These are phyloP conservation scores for Tachysurus fulvidraco DNA, from an alignment of 2,113 vertebrate genomes.

Conservation along the genomic window DNA sequence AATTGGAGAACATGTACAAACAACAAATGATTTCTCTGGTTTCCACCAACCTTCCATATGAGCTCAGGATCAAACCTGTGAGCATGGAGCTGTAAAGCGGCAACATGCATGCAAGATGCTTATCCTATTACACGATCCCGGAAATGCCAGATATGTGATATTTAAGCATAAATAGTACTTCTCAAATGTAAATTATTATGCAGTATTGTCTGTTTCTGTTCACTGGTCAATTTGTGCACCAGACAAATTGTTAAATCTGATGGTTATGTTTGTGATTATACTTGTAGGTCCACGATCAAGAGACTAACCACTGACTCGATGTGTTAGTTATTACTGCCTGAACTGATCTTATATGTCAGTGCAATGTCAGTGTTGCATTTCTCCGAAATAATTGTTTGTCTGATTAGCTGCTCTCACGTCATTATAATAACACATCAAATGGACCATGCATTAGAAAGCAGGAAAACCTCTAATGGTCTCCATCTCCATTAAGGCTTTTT, in stretches of 20 bases:
- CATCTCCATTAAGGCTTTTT: conserved; percentile 36
- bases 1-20: not conserved
- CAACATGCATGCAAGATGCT: not conserved
- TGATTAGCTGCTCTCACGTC: not conserved
- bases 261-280: not conserved
- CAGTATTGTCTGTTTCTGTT: not conserved
- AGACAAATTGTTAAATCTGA: not conserved
- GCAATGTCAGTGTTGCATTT: not conserved
- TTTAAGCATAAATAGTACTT: not conserved
- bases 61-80: not conserved
- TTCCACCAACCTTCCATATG: not conserved
- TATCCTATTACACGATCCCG: not conserved
- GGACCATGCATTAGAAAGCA: conserved; percentile 7
- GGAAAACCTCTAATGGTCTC: conserved; percentile 23
- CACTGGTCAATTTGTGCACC: not conserved
- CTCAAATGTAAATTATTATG: not conserved
- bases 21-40: not conserved
- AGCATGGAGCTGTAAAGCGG: not conserved
- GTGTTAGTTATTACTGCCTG: not conserved
- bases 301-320: not conserved
- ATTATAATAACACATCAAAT: conserved; percentile 30
- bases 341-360: not conserved
- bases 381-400: not conserved
- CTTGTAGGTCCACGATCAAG: not conserved
- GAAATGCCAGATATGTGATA: not conserved